These are phyloP conservation scores for Pygoscelis adeliae DNA, from an alignment of 2,113 vertebrate species.

Conservation along the genomic window DNA sequence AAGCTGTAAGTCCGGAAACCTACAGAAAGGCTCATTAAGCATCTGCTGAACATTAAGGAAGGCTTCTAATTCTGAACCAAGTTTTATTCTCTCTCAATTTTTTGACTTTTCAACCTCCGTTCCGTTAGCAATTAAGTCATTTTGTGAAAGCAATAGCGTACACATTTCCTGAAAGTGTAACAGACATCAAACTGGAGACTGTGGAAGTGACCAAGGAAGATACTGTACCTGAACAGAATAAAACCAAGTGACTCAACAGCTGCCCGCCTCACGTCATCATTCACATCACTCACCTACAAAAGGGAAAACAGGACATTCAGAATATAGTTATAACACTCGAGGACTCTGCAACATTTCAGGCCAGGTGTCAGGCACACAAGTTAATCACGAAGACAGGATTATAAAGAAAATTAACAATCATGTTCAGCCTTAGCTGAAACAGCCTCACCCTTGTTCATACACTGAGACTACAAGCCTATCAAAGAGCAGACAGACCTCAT, in stretches of 20 bases:
- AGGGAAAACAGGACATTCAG: background rate
- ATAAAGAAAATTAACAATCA: background rate
- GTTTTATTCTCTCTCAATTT: background rate
- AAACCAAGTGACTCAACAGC: slow-evolving; percentile 98
- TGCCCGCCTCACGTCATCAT: slow-evolving; percentile 94
- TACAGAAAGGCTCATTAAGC: background rate
- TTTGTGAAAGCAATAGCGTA: background rate
- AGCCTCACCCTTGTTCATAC: background rate
- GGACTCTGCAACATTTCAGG: background rate
- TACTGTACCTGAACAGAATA: slow-evolving; percentile 94
- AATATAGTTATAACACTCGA: background rate
- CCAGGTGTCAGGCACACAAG: background rate
- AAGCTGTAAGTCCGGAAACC: background rate
- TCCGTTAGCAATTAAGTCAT: background rate
- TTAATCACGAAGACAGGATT: background rate
- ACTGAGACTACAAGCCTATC: background rate
- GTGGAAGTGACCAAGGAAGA: background rate
- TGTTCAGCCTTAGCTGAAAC: background rate
- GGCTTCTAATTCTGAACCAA: background rate
- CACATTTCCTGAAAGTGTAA: background rate
- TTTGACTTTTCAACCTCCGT: background rate
- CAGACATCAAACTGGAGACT: background rate
- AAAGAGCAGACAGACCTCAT: background rate
- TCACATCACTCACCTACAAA: slow-evolving; percentile 94
- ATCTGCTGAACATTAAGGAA: background rate